Conservation (phyloP, 2,888 invertebrate species). For the Eristalis tenax region DNA sequence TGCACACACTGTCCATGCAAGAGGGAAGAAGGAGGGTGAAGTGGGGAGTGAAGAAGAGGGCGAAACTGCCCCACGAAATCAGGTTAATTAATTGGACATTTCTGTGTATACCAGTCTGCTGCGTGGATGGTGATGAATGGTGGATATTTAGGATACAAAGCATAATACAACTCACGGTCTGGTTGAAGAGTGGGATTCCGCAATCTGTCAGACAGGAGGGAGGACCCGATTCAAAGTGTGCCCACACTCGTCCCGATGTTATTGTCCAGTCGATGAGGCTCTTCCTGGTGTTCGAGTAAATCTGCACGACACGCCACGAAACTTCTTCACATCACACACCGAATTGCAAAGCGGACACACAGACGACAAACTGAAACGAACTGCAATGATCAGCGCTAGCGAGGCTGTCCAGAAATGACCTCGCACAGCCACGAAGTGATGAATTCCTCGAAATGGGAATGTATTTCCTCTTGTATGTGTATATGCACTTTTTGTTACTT, state of each 20-base stretch:
- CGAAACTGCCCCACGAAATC: constrained; percentile 16
- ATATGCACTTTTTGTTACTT: not conserved
- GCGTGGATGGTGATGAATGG: not conserved
- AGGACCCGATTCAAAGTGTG: no score
- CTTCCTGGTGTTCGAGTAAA: no score
- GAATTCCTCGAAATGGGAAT: not conserved
- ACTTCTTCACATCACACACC: no score
- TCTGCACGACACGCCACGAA: no score
- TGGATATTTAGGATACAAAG: not conserved
- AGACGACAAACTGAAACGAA: not conserved
- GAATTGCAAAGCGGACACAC: no score
- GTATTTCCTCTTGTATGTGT: not conserved
- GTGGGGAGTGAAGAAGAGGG: not conserved
- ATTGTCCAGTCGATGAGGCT: no score
- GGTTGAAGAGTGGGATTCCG: not conserved
- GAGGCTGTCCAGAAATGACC: not conserved
- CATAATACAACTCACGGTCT: constrained; percentile 27
- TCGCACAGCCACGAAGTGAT: not conserved
- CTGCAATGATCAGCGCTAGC: not conserved
- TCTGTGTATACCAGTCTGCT: constrained; percentile 2
- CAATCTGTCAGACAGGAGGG: no score
- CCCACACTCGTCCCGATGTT: no score
- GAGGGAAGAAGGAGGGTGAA: not conserved
- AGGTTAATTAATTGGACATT: constrained; percentile 48
- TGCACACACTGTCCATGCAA: not conserved